Conservation (phyloP, 2,113 vertebrate species). For the Chamaetylas fuelleborni region DNA sequence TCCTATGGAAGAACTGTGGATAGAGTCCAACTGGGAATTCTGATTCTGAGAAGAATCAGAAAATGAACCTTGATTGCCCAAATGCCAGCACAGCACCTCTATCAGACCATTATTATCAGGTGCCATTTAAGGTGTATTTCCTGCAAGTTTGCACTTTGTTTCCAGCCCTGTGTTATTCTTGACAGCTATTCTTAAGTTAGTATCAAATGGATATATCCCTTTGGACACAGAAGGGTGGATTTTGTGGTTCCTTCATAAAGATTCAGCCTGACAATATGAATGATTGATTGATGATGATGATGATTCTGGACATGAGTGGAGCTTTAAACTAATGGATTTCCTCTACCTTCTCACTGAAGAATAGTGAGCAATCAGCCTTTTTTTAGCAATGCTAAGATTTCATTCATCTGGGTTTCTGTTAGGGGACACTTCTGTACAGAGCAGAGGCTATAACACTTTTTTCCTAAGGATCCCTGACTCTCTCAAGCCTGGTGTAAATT, state of each 20-base stretch:
- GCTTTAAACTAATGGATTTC: background rate
- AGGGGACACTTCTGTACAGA: background rate
- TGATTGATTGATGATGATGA: background rate
- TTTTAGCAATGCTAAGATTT: background rate
- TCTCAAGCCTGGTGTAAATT: background rate
- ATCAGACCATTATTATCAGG: background rate
- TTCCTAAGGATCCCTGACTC: background rate
- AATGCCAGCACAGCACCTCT: background rate
- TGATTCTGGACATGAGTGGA: background rate
- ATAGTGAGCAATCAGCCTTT: background rate
- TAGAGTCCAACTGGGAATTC: background rate
- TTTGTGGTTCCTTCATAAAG: background rate
- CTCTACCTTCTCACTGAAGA: background rate
- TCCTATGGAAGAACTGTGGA: background rate
- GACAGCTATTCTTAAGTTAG: background rate
- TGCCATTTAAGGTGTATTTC: background rate
- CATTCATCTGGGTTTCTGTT: background rate
- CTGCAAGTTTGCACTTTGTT: background rate
- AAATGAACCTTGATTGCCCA: background rate
- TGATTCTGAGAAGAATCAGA: background rate
- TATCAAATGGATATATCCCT: background rate
- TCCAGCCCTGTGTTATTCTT: background rate
- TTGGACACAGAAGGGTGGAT: background rate
- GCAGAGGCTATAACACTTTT: background rate
- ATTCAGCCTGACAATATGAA: background rate